These are phyloP conservation scores for Cephalopholis sonnerati DNA, from an alignment of 2,113 vertebrate species.

Conservation along the genomic window DNA sequence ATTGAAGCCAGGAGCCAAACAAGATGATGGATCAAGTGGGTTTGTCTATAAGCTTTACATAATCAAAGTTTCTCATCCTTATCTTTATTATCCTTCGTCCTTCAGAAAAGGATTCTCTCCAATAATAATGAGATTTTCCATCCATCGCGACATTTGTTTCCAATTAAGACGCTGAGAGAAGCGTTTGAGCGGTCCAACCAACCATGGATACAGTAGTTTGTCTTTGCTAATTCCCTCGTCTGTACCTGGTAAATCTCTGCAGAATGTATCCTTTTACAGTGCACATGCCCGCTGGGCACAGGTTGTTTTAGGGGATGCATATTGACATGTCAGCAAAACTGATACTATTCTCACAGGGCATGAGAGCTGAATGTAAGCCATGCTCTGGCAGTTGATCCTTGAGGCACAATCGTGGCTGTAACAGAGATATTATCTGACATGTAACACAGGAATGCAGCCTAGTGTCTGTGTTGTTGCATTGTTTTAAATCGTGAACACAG, in stretches of 20 bases:
- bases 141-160: conserved; percentile 71
- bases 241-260: conserved; percentile 63
- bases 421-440: conserved; percentile 42
- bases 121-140: conserved; percentile 65
- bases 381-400: conserved; percentile 43
- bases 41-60: conserved; percentile 53
- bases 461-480: conserved; percentile 35
- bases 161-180: conserved; percentile 63
- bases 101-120: conserved; percentile 56
- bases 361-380: conserved; percentile 35
- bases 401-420: conserved; percentile 19
- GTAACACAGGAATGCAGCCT: conserved; percentile 23
- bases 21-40: conserved; percentile 57
- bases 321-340: conserved; percentile 36
- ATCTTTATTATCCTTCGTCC: conserved; percentile 61
- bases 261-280: conserved; percentile 65
- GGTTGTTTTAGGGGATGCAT: conserved; percentile 41
- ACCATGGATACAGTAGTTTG: conserved; percentile 52
- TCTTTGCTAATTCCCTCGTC: conserved; percentile 53
- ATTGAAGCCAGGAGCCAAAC: conserved; percentile 52
- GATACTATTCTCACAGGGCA: conserved; percentile 38
- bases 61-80: conserved; percentile 67
- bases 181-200: conserved; percentile 35
- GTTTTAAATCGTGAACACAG: conserved; percentile 17
- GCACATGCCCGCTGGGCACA: conserved; percentile 27